Percentiles rank a stretch among this genome's conserved stretches.
These are phyloP conservation scores for Trinorchestia longiramus DNA, from an alignment of 1,140 invertebrate species.

Conservation along the genomic window DNA sequence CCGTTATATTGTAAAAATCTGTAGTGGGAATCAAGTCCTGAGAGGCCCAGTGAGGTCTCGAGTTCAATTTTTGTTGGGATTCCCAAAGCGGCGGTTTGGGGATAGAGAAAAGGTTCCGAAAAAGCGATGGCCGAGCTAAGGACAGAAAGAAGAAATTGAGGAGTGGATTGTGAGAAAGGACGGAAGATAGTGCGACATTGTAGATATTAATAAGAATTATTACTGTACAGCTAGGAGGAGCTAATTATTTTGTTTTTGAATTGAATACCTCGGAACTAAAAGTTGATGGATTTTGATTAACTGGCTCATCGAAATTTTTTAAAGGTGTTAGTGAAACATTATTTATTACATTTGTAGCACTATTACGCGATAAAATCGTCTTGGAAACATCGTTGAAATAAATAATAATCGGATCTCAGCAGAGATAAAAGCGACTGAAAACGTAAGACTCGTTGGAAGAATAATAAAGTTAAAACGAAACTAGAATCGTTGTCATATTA, in stretches of 20 bases:
- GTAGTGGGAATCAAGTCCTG: conserved; percentile 50
- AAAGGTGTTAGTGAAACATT: too few relatives aligned
- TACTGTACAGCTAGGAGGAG: background rate
- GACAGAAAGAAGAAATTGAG: background rate
- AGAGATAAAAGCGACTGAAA: too few relatives aligned
- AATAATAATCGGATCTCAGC: too few relatives aligned
- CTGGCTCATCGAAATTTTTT: too few relatives aligned
- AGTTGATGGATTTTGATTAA: too few relatives aligned
- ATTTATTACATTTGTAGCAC: too few relatives aligned
- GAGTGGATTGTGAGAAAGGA: background rate
- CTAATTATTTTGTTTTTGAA: background rate
- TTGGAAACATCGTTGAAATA: too few relatives aligned
- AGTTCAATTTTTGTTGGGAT: conserved; percentile 50
- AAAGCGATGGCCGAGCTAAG: background rate
- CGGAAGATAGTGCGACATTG: background rate
- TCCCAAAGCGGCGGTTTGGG: conserved; percentile 42
- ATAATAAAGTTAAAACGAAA: too few relatives aligned
- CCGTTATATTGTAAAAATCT: conserved; percentile 52
- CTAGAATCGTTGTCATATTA: too few relatives aligned
- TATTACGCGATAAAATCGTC: too few relatives aligned
- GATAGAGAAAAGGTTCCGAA: background rate
- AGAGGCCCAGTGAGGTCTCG: conserved; percentile 46
- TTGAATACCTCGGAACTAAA: background rate
- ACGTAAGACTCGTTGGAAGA: too few relatives aligned
- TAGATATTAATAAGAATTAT: background rate